phyloP scores from a whole-genome alignment of 64 coral and sea anemone species.

The Stichodactyla mertensii region DNA sequence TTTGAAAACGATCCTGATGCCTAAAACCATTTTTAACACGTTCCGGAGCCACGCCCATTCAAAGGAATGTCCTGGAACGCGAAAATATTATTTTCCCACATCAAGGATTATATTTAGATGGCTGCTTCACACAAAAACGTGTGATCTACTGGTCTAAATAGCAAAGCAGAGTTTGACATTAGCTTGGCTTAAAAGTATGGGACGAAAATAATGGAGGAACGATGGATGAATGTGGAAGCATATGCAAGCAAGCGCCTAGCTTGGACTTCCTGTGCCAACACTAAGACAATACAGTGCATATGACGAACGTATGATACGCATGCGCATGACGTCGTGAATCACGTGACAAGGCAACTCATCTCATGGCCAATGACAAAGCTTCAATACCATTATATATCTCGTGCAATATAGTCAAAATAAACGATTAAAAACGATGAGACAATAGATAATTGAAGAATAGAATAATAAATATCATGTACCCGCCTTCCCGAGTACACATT shows the following conservation, averaged over 20 bases:
- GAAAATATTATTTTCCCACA: background rate
- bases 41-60: background rate
- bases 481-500: constrained; percentile 11
- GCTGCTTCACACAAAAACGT: background rate
- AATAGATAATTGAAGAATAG: constrained; percentile 38
- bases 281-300: background rate
- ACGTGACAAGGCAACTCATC: constrained; percentile 2
- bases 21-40: no score
- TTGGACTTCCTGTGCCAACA: background rate
- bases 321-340: background rate
- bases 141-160: no score
- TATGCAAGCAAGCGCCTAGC: background rate
- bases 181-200: background rate
- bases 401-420: constrained; percentile 25
- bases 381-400: constrained; percentile 21
- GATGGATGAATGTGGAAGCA: background rate
- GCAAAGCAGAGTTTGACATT: background rate
- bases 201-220: background rate
- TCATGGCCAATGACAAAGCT: constrained; percentile 12
- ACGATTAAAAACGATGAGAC: constrained; percentile 23
- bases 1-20: no score
- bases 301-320: background rate
- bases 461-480: constrained; percentile 33
- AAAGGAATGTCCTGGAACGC: background rate
- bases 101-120: background rate